Percentiles rank a stretch among this genome's conserved stretches.
phyloP scores from a whole-genome alignment of 2,797 vertebrate genomes.

The Periophthalmus magnuspinnatus region DNA sequence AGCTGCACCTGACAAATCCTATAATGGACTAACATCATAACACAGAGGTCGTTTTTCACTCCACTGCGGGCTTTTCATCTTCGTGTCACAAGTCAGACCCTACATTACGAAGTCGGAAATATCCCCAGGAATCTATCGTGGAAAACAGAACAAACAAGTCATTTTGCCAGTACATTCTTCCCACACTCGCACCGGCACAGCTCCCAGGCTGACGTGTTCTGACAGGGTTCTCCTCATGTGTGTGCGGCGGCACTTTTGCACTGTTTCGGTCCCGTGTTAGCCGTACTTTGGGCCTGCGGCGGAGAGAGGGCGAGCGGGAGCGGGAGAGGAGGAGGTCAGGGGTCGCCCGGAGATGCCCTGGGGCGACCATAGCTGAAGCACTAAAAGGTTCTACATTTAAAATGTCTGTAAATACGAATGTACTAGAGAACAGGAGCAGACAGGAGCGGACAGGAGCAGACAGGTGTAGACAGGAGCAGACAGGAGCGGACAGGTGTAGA shows the following conservation, averaged over 20 bases:
- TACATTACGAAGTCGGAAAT: too few species aligned
- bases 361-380: constrained; percentile 32
- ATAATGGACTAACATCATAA: not conserved
- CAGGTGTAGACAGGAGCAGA: too few species aligned
- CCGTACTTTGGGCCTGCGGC: constrained; percentile 37
- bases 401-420: constrained; percentile 16
- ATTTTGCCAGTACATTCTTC: not conserved
- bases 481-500: too few species aligned
- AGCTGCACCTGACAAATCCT: not conserved
- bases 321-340: constrained; percentile 28
- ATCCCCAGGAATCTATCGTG: not conserved
- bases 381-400: not conserved
- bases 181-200: constrained; percentile 10
- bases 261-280: not conserved
- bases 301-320: constrained; percentile 18
- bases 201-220: constrained; percentile 44
- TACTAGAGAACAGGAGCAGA: constrained; percentile 43
- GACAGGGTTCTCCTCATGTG: constrained; percentile 57
- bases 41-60: not conserved
- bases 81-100: not conserved
- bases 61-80: not conserved
- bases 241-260: constrained; percentile 22
- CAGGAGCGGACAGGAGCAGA: constrained; percentile 3
- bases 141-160: not conserved
- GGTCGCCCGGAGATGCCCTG: constrained; percentile 20